Percentiles rank a stretch among this genome's conserved stretches.
phyloP scores from a whole-genome alignment of 2,113 vertebrate genomes.

The Nestor notabilis region DNA sequence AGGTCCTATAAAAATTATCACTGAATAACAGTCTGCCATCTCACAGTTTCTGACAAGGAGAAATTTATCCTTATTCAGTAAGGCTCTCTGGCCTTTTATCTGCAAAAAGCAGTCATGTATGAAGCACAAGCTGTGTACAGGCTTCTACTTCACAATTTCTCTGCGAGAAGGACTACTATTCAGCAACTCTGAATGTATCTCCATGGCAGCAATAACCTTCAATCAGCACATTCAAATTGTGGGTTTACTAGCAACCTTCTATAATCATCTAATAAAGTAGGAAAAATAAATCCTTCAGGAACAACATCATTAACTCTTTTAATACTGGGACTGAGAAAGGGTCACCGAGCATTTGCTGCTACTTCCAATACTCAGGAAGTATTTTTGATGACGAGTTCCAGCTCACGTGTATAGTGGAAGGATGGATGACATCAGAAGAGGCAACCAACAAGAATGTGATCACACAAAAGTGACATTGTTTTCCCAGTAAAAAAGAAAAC shows the following conservation, averaged over 20 bases:
- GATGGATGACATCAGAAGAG: background rate
- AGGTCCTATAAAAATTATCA: background rate
- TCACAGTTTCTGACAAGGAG: background rate
- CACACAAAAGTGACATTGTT: background rate
- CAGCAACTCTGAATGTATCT: background rate
- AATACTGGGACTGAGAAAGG: background rate
- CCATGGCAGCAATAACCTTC: background rate
- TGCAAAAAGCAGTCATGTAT: background rate
- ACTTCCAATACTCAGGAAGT: background rate
- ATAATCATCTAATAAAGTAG: background rate
- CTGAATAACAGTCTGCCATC: background rate
- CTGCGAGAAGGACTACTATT: background rate
- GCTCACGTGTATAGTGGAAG: background rate
- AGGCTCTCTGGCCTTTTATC: background rate
- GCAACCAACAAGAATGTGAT: background rate
- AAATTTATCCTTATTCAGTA: background rate
- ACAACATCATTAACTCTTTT: background rate
- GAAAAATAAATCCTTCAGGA: background rate
- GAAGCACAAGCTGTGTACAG: background rate
- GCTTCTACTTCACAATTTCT: background rate
- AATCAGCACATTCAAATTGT: background rate
- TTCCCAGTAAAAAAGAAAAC: background rate
- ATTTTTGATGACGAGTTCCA: background rate
- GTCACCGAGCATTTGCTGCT: background rate
- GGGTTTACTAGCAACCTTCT: background rate